Conservation (phyloP, 2,113 vertebrate genomes). For the Cacatua alba region DNA sequence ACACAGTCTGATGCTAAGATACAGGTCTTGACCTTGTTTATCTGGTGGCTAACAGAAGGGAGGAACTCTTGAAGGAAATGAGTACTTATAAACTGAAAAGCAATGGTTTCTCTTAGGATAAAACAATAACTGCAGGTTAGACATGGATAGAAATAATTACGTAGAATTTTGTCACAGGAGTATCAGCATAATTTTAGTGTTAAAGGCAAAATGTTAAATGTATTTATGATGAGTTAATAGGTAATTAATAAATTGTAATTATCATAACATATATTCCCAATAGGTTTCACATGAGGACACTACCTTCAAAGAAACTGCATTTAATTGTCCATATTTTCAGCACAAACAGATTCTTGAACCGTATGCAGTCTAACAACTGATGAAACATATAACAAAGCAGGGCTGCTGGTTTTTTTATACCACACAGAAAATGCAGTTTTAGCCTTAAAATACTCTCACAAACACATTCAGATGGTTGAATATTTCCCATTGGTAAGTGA, state of each 20-base stretch:
- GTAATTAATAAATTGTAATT: neutral
- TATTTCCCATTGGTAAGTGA: neutral
- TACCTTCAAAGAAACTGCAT: neutral
- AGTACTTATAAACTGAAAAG: neutral
- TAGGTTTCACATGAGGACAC: neutral
- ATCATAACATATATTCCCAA: neutral
- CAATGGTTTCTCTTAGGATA: neutral
- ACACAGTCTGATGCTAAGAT: neutral
- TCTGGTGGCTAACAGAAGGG: neutral
- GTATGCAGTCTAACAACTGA: neutral
- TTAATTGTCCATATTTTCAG: neutral
- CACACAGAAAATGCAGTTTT: neutral
- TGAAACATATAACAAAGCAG: neutral
- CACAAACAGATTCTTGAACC: neutral
- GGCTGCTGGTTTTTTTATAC: neutral
- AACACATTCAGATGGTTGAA: neutral
- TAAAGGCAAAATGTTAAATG: neutral
- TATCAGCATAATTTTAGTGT: neutral
- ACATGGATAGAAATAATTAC: neutral
- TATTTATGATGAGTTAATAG: neutral
- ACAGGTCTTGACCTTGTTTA: neutral
- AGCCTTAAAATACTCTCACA: neutral
- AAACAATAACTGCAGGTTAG: neutral
- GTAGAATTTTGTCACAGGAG: neutral
- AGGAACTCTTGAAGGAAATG: neutral